phyloP scores from a whole-genome alignment of 2,888 invertebrate genomes.

The Epistrophe eligans region DNA sequence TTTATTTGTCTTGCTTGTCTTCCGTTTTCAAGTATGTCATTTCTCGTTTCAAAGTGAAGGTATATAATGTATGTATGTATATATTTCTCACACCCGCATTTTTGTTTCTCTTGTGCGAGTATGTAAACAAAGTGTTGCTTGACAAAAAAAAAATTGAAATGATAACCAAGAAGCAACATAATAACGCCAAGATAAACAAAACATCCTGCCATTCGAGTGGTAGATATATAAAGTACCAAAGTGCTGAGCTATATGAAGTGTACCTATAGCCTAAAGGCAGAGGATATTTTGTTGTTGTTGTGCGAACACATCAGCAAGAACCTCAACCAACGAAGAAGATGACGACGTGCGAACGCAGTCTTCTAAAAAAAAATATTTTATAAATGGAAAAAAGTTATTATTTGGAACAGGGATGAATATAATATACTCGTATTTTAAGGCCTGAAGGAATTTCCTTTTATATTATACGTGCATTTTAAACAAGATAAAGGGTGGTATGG shows the following conservation, averaged over 20 bases:
- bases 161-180: slow-evolving; percentile 65
- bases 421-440: not conserved
- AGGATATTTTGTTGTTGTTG: slow-evolving; percentile 4
- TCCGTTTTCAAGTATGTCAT: slow-evolving; percentile 48
- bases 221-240: slow-evolving; percentile 31
- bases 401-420: not conserved
- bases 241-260: slow-evolving; percentile 61
- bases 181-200: slow-evolving; percentile 63
- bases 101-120: slow-evolving; percentile 1
- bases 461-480: not conserved
- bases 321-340: slow-evolving; percentile 7
- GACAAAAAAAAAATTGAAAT: slow-evolving; percentile 14
- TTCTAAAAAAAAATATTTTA: not conserved
- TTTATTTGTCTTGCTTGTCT: slow-evolving; percentile 16
- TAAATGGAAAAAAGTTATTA: slow-evolving; percentile 7
- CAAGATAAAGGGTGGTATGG: not conserved
- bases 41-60: slow-evolving; percentile 12
- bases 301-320: not conserved
- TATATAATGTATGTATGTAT: too few species aligned
- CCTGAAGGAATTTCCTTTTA: slow-evolving; percentile 12
- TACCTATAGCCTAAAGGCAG: slow-evolving; percentile 33
- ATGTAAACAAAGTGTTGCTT: slow-evolving; percentile 53
- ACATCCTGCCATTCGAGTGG: slow-evolving; percentile 64
- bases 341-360: slow-evolving; percentile 36
- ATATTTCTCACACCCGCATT: slow-evolving; percentile 49